Percentiles rank a stretch among this genome's conserved stretches.
These are phyloP conservation scores for Linurgus olivaceus DNA, from an alignment of 2,797 vertebrate species.

Conservation along the genomic window DNA sequence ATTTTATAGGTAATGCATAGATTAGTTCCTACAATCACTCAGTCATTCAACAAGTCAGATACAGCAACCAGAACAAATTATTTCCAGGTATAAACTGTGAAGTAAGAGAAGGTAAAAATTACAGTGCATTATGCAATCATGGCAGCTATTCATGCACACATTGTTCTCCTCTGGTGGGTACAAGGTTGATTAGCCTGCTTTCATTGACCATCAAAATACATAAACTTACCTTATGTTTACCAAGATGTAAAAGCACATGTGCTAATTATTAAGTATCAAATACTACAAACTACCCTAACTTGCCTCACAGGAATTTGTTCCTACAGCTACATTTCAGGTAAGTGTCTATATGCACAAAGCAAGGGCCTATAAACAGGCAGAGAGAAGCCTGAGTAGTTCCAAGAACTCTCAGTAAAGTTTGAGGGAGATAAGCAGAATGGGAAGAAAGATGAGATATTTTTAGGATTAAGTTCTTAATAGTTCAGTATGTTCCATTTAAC, in stretches of 20 bases:
- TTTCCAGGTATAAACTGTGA: slow-evolving; percentile 1
- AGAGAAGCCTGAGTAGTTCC: background rate
- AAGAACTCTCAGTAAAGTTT: background rate
- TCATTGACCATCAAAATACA: background rate
- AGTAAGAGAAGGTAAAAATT: background rate
- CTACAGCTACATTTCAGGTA: background rate
- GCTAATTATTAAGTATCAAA: background rate
- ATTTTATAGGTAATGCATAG: background rate
- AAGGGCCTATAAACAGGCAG: background rate
- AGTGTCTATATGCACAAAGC: background rate
- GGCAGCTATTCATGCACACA: background rate
- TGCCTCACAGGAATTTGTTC: background rate
- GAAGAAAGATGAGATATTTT: background rate
- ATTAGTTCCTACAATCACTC: background rate
- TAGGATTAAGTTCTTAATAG: background rate
- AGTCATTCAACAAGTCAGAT: background rate
- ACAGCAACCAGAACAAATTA: background rate
- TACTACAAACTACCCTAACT: background rate
- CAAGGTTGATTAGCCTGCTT: background rate
- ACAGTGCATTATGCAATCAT: background rate
- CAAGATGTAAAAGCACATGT: background rate
- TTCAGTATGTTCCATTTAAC: background rate
- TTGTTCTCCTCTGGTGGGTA: background rate
- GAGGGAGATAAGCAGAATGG: background rate
- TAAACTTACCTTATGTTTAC: background rate